These are phyloP conservation scores for Pterostichus niger DNA, from an alignment of 2,888 invertebrate genomes.

Conservation along the genomic window DNA sequence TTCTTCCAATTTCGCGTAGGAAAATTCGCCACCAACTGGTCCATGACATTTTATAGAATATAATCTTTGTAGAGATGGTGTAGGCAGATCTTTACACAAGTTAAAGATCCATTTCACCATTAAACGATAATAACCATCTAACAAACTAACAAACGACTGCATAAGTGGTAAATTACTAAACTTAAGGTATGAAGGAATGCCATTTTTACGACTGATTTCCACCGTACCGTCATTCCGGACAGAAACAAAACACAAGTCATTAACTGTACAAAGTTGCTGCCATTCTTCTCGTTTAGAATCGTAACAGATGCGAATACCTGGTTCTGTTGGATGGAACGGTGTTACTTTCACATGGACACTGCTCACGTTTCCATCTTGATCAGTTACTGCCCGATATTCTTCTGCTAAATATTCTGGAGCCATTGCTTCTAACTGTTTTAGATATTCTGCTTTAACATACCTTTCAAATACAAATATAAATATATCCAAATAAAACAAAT, in stretches of 20 bases:
- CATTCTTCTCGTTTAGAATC: conserved; percentile 83
- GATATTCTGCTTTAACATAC: conserved; percentile 86
- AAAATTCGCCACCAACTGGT: conserved; percentile 92
- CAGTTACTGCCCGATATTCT: conserved; percentile 84
- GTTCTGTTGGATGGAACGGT: conserved; percentile 82
- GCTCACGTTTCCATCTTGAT: conserved; percentile 85
- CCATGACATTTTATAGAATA: conserved; percentile 91
- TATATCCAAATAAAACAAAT: no score
- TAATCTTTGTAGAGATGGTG: conserved; percentile 88
- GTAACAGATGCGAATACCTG: conserved; percentile 84
- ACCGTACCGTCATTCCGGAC: conserved; percentile 85
- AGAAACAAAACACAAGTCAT: conserved; percentile 91
- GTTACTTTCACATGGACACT: conserved; percentile 83
- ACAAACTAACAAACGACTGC: conserved; percentile 88
- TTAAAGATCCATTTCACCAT: conserved; percentile 95
- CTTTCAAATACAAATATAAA: no score
- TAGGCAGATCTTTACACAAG: conserved; percentile 89
- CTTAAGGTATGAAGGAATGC: conserved; percentile 88
- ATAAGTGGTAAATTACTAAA: conserved; percentile 84
- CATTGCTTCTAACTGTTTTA: conserved; percentile 88
- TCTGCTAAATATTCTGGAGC: conserved; percentile 91
- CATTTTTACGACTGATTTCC: conserved; percentile 87
- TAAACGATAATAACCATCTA: conserved; percentile 93
- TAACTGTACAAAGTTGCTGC: conserved; percentile 87
- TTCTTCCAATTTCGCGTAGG: conserved; percentile 90